These are phyloP conservation scores for Eupeodes luniger DNA, from an alignment of 2,888 invertebrate genomes.

Conservation along the genomic window DNA sequence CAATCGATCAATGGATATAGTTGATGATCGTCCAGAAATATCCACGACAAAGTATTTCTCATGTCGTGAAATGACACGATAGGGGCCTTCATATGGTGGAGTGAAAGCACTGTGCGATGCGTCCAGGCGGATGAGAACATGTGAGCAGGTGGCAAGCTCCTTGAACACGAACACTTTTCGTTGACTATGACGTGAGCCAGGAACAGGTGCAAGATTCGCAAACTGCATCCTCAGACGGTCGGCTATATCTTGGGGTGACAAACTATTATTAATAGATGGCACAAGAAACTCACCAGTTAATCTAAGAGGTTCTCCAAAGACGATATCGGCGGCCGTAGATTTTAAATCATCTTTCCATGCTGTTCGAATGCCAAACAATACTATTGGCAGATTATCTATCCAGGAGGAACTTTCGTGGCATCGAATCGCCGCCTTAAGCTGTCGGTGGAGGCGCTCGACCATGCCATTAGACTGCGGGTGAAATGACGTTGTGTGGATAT, in stretches of 20 bases:
- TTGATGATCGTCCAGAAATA: neutral
- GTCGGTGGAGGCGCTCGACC: neutral
- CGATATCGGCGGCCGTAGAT: neutral
- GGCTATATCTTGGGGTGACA: too few relatives aligned
- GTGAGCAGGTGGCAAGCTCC: too few relatives aligned
- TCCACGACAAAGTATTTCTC: neutral
- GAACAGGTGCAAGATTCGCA: conserved; percentile 6
- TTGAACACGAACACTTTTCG: too few relatives aligned
- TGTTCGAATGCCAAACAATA: neutral
- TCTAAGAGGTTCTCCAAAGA: too few relatives aligned
- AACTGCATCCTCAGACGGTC: neutral
- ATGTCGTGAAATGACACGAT: neutral
- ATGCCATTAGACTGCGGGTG: neutral
- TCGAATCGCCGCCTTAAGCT: neutral
- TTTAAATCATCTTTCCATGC: neutral
- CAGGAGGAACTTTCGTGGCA: neutral
- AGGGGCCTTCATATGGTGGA: neutral
- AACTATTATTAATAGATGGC: too few relatives aligned
- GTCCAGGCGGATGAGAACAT: too few relatives aligned
- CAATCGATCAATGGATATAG: neutral
- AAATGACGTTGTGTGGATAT: neutral
- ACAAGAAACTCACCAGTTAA: too few relatives aligned
- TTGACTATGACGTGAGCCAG: neutral
- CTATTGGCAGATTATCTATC: neutral
- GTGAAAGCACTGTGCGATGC: too few relatives aligned